Base-by-base conservation (phyloP, 1,140 invertebrate species). In the Microvelia longipes region DNA sequence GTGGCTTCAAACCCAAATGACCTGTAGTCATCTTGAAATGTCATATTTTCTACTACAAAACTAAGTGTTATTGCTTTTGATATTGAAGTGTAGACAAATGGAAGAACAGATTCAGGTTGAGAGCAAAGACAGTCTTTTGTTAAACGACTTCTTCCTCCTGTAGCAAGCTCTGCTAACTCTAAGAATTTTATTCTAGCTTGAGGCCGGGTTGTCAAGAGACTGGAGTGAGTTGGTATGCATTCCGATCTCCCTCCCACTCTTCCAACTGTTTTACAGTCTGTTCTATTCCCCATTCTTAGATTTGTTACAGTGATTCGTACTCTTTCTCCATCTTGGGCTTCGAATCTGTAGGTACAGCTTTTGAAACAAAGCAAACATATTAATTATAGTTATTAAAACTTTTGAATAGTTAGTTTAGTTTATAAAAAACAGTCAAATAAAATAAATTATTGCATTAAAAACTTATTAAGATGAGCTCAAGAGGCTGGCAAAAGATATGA, bases 331-430 rank as follows among this genome's bases (percentile, higher is more conserved):
- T 86, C 84, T 74, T 89, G 87, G 0, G 86, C 91, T 80, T 91
- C 89, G 75, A 93, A 93, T 30, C 90, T 87, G 78, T 93, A 94
- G 27, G 89, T 83, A 78, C 92, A 94, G 78, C 88, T 90, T 81
- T 67, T 83, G 19, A 11, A 82, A 75, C 72, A 76, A 72, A 70
- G 35, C n/a, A 35, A 70, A 24, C 5, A 27, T 65, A 11, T 65
- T 65, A 19, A n/a, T n/a, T n/a, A n/a, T n/a, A n/a, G n/a, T n/a
- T n/a, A n/a, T n/a, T n/a, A n/a, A n/a, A n/a, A n/a, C n/a, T n/a
- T n/a, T n/a, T n/a, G n/a, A n/a, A n/a, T n/a, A n/a, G n/a, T n/a
- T n/a, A n/a, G n/a, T n/a, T n/a, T n/a, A n/a, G n/a, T n/a, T n/a
- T n/a, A n/a, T n/a, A n/a, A n/a, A n/a, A n/a, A n/a, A n/a, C n/a